Base-by-base conservation (phyloP, 2,113 vertebrate species). In the Amphiprion percula region DNA sequence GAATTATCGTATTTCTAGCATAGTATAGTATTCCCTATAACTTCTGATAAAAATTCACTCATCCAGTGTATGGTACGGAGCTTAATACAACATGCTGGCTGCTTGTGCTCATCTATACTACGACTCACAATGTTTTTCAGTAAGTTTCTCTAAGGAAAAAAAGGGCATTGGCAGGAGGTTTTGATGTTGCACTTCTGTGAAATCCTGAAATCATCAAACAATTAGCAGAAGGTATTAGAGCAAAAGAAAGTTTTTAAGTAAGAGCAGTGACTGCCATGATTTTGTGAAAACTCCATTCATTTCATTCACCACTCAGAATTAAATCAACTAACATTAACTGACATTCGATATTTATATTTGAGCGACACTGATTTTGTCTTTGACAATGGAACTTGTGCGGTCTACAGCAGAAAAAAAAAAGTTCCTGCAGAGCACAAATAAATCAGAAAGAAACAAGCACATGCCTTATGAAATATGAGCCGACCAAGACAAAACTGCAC, bases 401-500 rank as follows among this genome's bases (percentile, higher is more conserved):
- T 64, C 28, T 62, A 65, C 12, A 84, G 62, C 61, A 7, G 9
- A 7, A 10, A 88, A 59, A 49, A 78, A 71, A 62, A 56, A 59
- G 14, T 11, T 47, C 61, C 59, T 44, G 37, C 21, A 56, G 21
- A 80, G 33, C 49, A 64, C 70, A 87, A 86, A 82, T 49, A 49
- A 87, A 88, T 68, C 1, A 83, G 73, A 84, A 82, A 82, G 9
- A 87, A 81, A 84, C 71, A 83, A 87, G 78, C 70, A 74, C 91
- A 90, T 90, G 87, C 83, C 68, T 67, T 44, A 66, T 56, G 56
- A 85, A 87, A 80, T 68, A 84, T 59, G 68, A 89, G 55, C 76
- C 79, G 76, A 91, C 68, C 66, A 77, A 67, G 41, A 87, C 72
- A 83, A 82, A 90, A 92, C 72, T 81, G 58, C 71, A 88, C 63